Evolutionary conservation across 2,888 invertebrate species (phyloP), one percentile per base, ranked within the genome.

Genomic region (Mesorhabditis belari): DNA sequence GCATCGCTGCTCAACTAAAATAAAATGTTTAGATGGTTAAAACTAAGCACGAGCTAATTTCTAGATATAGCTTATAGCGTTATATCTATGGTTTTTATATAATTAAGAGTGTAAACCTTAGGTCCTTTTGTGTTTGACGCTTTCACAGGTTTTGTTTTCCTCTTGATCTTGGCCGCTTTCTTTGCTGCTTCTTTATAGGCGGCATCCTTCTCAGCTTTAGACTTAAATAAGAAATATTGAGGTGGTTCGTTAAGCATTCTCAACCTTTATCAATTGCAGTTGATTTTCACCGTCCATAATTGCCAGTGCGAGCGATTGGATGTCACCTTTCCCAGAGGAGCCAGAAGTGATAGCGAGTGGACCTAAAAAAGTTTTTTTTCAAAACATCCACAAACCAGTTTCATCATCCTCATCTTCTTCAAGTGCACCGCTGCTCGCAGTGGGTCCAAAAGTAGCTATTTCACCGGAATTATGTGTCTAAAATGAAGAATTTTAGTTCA

Each of bases 1-100:
- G 68, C 67, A 5, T 71, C 69, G 2, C 75, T 66, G 65, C 73
- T 75, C 23, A 78, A 63, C 76, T 77, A 60, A 55, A 74, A 63
- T 19, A 27, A 4, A 44, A n/a, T n/a, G n/a, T n/a, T n/a, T n/a
- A n/a, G n/a, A n/a, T n/a, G n/a, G n/a, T n/a, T n/a, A n/a, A n/a
- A n/a, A n/a, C n/a, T n/a, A n/a, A n/a, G n/a, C n/a, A n/a, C n/a
- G n/a, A n/a, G n/a, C n/a, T n/a, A n/a, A n/a, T n/a, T n/a, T n/a
- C n/a, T n/a, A n/a, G n/a, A 12, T 51, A 35, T 23, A 44, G 27
- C n/a, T 49, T 26, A 55, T 24, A 24, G 12, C 55, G 25, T 12
- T 25, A 54, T 58, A 28, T 25, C 9, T 57, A 17, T 57, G n/a
- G 2, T 55, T 51, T 3, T 62, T 23, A 26, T 19, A 19, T 58